These are phyloP conservation scores for Adoxophyes honmai DNA, from an alignment of 1,140 invertebrate genomes.

Conservation along the genomic window DNA sequence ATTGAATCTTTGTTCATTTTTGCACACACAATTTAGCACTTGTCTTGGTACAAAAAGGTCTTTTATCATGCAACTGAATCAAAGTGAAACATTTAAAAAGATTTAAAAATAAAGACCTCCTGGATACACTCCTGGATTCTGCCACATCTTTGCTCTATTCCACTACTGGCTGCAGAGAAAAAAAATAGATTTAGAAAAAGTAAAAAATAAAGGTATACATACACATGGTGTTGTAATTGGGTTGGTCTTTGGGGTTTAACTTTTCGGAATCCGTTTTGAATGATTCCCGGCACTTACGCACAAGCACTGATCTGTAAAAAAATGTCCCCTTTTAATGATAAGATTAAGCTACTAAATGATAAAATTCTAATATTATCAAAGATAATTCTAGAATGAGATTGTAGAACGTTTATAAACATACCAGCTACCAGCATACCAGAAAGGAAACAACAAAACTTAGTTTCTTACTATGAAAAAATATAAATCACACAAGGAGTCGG, in stretches of 20 bases:
- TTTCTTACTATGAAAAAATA: too few species aligned
- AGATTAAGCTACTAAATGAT: neutral
- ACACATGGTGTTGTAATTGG: conserved; percentile 74
- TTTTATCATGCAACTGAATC: conserved; percentile 16
- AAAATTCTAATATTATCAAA: neutral
- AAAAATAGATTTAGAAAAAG: conserved; percentile 23
- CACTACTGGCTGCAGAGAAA: conserved; percentile 52
- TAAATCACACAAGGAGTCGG: too few species aligned
- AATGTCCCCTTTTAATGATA: neutral
- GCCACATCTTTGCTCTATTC: conserved; percentile 62
- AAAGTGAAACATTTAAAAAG: conserved; percentile 25
- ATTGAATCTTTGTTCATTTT: too few species aligned
- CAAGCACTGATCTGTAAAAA: conserved; percentile 15
- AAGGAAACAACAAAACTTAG: neutral
- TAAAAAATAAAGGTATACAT: conserved; percentile 57
- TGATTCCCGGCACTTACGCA: conserved; percentile 39
- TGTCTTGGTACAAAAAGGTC: too few species aligned
- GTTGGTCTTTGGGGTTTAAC: conserved; percentile 51
- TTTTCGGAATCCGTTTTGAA: conserved; percentile 61
- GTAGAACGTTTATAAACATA: neutral
- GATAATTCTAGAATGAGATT: neutral
- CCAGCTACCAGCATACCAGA: too few species aligned
- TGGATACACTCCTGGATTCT: conserved; percentile 67
- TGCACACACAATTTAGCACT: too few species aligned
- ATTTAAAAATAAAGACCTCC: conserved; percentile 51